Base-by-base conservation (phyloP, 2,113 vertebrate genomes). In the Patagioenas fasciata region DNA sequence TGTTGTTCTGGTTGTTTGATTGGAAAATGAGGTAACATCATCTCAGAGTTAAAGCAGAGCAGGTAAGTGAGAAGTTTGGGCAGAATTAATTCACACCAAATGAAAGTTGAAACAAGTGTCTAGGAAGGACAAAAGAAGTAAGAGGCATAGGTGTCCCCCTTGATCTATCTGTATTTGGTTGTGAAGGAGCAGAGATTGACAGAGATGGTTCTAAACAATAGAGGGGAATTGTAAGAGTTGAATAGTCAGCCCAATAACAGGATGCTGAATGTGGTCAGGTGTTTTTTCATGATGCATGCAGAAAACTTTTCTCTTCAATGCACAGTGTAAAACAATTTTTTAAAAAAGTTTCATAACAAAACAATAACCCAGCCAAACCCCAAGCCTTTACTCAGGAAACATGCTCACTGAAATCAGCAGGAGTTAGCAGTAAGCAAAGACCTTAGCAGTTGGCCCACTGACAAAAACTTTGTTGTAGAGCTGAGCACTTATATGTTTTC, bases 391-490 rank as follows among this genome's bases (percentile, higher is more conserved):
- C 36, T 87, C 4, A 9, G 73, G 40, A 67, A 62, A 32, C 9
- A 9, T 8, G 57, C 34, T 85, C 4, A 3, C 36, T 89, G 67
- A 61, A 85, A 54, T 74, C 75, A 88, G 75, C 29, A 0, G 44
- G 69, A 97, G 53, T 50, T 72, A 69, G 50, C 80, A 90, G 44
- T 86, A 80, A 89, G 72, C 24, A 88, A 94, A 78, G 72, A 84
- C 34, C 29, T 91, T 67, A 42, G 40, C 28, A 79, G 78, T 69
- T 92, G 77, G 85, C 91, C 50, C 73, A 47, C 53, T 72, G 92
- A 96, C 95, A 97, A 10, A 34, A 70, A 73, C 28, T 73, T 71
- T 40, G 48, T 84, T 91, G 69, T 50, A 91, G 73, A 91, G 61
- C 60, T 67, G 56, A 83, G 77, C 28, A 38, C 69, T 89, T 86